Base-by-base conservation (phyloP, 2,888 invertebrate genomes). In the Lasioglossum oenotherae region DNA sequence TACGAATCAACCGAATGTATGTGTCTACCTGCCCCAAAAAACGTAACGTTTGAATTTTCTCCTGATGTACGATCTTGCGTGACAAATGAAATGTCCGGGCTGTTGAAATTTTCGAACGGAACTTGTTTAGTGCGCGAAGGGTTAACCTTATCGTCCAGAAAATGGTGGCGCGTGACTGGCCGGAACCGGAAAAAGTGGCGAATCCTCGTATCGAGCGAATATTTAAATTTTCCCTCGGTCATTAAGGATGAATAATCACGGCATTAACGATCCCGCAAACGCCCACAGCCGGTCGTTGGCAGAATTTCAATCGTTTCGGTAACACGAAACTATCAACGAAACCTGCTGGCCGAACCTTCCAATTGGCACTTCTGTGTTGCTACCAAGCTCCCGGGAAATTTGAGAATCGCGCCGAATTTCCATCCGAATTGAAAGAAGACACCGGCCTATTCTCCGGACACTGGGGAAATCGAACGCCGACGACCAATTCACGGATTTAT, bases 301-400 rank as follows among this genome's bases (percentile, higher is more conserved):
- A 49, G 69, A n/a, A 46, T 78, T 78, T 53, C 16, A 71, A 41
- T 64, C 73, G 73, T 73, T 73, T 23, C 49, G 73, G 31, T 49
- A 41, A 67, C 14, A n/a, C n/a, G 41, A 41, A 72, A 49, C 64
- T 80, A 73, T 53, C 71, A 23, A 16, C 35, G 14, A 46, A 16
- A 57, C 44, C 27, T 46, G 46, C 27, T 27, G 31, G 71, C 60
- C 46, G 16, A 19, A 60, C 16, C 38, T 81, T 74, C 44, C 74
- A 80, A 73, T 79, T 81, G 64, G 38, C 72, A 23, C 49, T n/a
- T n/a, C n/a, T 12, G n/a, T n/a, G 41, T 71, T 71, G 71, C 71
- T 71, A n/a, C 14, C 41, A 12, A 71, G 41, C 41, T n/a, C 23
- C 67, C 23, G 38, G 23, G 38, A 69, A 69, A 69, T 69, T 38